Percentiles rank a stretch among this genome's conserved stretches.
phyloP scores from a whole-genome alignment of 1,140 invertebrate species.

The Pararge aegeria region DNA sequence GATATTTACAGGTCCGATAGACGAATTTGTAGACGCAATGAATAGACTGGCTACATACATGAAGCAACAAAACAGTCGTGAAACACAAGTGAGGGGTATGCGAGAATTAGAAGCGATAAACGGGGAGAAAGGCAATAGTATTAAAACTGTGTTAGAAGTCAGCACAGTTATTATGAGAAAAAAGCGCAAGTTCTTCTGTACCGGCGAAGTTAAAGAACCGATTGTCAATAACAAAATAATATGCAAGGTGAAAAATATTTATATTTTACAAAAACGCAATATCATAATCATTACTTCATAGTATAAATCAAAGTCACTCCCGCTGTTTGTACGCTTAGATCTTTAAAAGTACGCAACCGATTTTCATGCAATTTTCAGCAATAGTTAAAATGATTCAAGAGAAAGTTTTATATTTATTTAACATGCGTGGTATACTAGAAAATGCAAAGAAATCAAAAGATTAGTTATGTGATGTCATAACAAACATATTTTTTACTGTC shows the following conservation, averaged over 20 bases:
- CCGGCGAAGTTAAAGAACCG: slow-evolving; percentile 69
- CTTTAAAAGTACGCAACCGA: no score
- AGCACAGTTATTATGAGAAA: slow-evolving; percentile 71
- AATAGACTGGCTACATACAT: slow-evolving; percentile 63
- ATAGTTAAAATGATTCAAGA: no score
- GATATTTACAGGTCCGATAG: slow-evolving; percentile 56
- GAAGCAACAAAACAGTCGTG: slow-evolving; percentile 70
- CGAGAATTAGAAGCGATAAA: slow-evolving; percentile 71
- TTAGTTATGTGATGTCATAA: no score
- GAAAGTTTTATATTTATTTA: no score
- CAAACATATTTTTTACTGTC: no score
- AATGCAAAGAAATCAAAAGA: no score
- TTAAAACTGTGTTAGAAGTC: slow-evolving; percentile 70
- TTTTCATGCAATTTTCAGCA: no score
- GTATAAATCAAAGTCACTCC: no score
- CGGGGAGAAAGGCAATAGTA: slow-evolving; percentile 71
- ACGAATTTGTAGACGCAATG: slow-evolving; percentile 74
- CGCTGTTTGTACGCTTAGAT: no score
- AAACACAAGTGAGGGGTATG: slow-evolving; percentile 67
- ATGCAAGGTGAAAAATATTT: slow-evolving; percentile 52
- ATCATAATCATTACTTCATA: no score
- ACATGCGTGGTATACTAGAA: no score
- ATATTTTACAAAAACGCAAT: no score
- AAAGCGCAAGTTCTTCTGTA: slow-evolving; percentile 70
- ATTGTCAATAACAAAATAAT: slow-evolving; percentile 73